phyloP scores from a whole-genome alignment of 2,888 invertebrate species.

The Ichneumoninae sp. region DNA sequence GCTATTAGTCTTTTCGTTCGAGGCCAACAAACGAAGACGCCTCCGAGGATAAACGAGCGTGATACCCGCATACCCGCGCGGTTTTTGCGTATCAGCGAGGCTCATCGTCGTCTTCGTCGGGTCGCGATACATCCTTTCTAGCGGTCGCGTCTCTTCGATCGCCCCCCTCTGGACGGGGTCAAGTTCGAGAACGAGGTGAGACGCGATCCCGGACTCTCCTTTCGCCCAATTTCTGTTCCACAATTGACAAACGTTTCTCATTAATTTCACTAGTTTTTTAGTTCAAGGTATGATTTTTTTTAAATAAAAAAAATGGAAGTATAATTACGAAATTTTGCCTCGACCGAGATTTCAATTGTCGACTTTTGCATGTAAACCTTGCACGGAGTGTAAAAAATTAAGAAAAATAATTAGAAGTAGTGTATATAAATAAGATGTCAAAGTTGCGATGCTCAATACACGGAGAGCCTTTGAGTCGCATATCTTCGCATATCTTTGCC shows the following conservation, averaged over 20 bases:
- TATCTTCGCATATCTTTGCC: background rate
- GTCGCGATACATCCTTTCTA: conserved; percentile 11
- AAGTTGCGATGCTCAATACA: background rate
- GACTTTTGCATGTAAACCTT: too few relatives aligned
- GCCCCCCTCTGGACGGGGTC: background rate
- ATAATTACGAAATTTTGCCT: background rate
- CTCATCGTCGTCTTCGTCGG: conserved; percentile 15
- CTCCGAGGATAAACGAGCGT: conserved; percentile 20
- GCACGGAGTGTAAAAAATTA: too few relatives aligned
- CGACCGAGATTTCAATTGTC: background rate
- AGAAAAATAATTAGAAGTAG: too few relatives aligned
- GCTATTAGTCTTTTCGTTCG: conserved; percentile 14
- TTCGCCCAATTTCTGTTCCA: conserved; percentile 2
- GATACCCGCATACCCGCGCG: background rate
- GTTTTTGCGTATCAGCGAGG: conserved; percentile 23
- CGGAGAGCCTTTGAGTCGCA: background rate
- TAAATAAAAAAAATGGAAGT: background rate
- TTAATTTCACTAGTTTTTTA: background rate
- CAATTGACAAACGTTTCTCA: background rate
- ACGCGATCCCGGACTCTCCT: conserved; percentile 35
- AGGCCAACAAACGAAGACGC: background rate
- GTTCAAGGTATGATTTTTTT: background rate
- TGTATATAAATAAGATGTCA: too few relatives aligned
- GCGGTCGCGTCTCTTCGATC: conserved; percentile 4
- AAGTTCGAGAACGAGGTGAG: conserved; percentile 7